Conservation (phyloP, 2,113 vertebrate genomes). For the Phylloscopus trochilus region DNA sequence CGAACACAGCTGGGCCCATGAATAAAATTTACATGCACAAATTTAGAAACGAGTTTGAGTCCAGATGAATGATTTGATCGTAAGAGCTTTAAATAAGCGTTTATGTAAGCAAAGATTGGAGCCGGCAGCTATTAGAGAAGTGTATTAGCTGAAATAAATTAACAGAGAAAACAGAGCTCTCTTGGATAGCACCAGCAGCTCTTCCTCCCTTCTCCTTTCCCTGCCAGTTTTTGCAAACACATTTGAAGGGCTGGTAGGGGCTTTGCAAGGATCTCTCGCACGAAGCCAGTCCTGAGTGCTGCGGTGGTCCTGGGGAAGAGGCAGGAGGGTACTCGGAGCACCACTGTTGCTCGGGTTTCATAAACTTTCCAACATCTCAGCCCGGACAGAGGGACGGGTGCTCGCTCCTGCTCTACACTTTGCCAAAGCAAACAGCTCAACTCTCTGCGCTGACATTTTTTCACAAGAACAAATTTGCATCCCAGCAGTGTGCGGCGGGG, state of each 20-base stretch:
- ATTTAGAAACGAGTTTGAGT: constrained; percentile 65
- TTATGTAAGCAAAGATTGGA: constrained; percentile 67
- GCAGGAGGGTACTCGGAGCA: background rate
- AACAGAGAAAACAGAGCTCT: constrained; percentile 59
- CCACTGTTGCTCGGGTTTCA: accelerated
- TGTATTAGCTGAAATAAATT: constrained; percentile 64
- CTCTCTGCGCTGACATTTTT: background rate
- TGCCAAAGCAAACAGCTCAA: constrained; percentile 7
- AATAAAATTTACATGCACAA: constrained; percentile 70
- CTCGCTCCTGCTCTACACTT: background rate
- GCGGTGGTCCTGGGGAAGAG: background rate
- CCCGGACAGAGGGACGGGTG: background rate
- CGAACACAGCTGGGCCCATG: constrained; percentile 67
- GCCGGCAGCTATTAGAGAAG: constrained; percentile 50
- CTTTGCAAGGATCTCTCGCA: background rate
- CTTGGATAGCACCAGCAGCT: background rate
- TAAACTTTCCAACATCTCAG: background rate
- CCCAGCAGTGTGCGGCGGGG: background rate
- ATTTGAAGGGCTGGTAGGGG: background rate
- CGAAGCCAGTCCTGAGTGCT: background rate
- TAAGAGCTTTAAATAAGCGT: constrained; percentile 69
- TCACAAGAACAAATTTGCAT: constrained; percentile 48
- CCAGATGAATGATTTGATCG: constrained; percentile 69
- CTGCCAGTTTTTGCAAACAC: background rate
- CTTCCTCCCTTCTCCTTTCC: constrained; percentile 1